phyloP scores from a whole-genome alignment of 2,113 vertebrate genomes.

The Odobenus rosmarus region DNA sequence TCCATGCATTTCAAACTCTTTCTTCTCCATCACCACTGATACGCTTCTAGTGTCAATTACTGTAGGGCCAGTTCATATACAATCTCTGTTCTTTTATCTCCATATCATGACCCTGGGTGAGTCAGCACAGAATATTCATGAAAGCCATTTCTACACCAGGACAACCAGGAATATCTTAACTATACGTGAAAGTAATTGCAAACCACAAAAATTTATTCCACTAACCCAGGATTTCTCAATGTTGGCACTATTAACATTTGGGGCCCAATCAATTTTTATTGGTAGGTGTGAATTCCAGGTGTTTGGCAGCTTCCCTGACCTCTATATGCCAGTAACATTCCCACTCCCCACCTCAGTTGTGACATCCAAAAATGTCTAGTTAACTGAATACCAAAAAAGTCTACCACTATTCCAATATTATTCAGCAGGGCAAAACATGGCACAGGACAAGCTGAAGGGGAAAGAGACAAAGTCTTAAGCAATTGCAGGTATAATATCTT shows the following conservation, averaged over 20 bases:
- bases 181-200: background rate
- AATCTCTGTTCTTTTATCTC: background rate
- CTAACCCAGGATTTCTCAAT: background rate
- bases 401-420: background rate
- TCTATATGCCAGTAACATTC: background rate
- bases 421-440: background rate
- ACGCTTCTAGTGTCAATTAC: background rate
- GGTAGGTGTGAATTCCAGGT: background rate
- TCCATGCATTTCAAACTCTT: background rate
- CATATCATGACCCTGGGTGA: background rate
- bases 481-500: background rate
- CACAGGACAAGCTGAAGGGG: background rate
- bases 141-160: background rate
- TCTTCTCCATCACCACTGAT: background rate
- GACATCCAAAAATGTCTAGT: background rate
- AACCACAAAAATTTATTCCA: constrained; percentile 5
- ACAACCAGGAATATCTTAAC: background rate
- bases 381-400: background rate
- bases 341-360: background rate
- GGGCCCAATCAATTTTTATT: background rate
- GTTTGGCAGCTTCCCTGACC: background rate
- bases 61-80: background rate
- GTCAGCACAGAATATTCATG: background rate
- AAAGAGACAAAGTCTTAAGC: background rate
- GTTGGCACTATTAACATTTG: background rate